Evolutionary conservation across 2,113 vertebrate genomes (phyloP), one percentile per base, ranked within the genome.

Genomic region (Neogobius melanostomus): DNA sequence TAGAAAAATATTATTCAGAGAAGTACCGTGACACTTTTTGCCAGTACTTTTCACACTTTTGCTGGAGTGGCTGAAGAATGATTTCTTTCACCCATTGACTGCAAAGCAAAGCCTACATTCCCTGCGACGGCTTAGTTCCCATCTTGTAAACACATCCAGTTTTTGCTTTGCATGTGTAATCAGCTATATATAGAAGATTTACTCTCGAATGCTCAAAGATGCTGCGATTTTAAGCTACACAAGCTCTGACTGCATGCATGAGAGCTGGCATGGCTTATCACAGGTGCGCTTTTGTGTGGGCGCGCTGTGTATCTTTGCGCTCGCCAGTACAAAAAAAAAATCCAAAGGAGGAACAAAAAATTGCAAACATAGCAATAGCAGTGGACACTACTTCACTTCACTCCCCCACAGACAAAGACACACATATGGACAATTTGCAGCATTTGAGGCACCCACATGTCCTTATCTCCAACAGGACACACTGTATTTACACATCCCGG

Each of bases 361-460:
- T 8, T 21, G 48, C 59, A 77, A 72, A 59, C 64, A 43, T 17
- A 9, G 68, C 49, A 14, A 64, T 28, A 9, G 68, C 49, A 14
- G 61, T 78, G 66, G 77, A 78, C 78, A 71, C 53, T 56, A 56
- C 53, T 86, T 84, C 2, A 71, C 79, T 87, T 90, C 78, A 85
- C 88, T 76, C 88, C 87, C 88, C 81, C 88, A 54, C 87, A 75
- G 71, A 80, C 66, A 84, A 59, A 82, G 43, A 72, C 73, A 66
- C 69, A 53, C 74, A 79, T 84, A 80, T 68, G 77, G 81, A 66
- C 77, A 60, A 36, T 82, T 82, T 74, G 81, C 77, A 28, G 44
- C 66, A 14, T 76, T 79, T 70, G 81, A 82, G 76, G 79, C 86
- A 80, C 90, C 87, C 91, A 90, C 91, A 90, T 86, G 86, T 86